Conservation (phyloP, 1,140 invertebrate genomes). For the Lepeophtheirus salmonis region DNA sequence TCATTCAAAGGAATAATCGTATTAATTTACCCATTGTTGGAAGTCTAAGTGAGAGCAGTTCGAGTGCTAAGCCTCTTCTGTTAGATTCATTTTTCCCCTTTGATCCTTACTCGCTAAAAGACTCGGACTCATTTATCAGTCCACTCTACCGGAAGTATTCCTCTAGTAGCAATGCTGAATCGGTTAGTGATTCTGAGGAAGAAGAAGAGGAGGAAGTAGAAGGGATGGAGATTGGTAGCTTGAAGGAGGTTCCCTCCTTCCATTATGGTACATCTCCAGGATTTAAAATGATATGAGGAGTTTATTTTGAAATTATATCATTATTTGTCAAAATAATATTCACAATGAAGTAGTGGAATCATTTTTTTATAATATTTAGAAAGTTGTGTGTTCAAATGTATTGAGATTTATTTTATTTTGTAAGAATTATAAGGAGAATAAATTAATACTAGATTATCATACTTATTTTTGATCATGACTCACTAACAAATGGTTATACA, state of each 20-base stretch:
- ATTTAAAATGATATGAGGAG: slow-evolving; percentile 1
- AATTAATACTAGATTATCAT: too few relatives aligned
- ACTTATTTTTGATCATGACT: too few relatives aligned
- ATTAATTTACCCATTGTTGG: slow-evolving; percentile 17
- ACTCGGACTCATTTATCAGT: slow-evolving; percentile 26
- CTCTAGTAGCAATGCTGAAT: not conserved
- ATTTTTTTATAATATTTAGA: too few relatives aligned
- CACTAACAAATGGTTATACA: too few relatives aligned
- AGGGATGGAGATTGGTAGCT: not conserved
- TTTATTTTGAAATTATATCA: too few relatives aligned
- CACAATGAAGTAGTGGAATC: too few relatives aligned
- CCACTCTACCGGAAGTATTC: slow-evolving; percentile 5
- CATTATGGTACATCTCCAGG: not conserved
- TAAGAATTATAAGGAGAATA: too few relatives aligned
- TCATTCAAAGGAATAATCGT: slow-evolving; percentile 59
- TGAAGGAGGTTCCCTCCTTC: not conserved
- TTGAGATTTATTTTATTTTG: too few relatives aligned
- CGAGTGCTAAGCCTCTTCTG: slow-evolving; percentile 10
- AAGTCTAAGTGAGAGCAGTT: not conserved
- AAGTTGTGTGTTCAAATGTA: too few relatives aligned
- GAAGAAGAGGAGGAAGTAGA: slow-evolving; percentile 5
- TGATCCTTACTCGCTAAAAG: slow-evolving; percentile 50
- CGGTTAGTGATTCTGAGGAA: not conserved
- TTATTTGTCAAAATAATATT: too few relatives aligned
- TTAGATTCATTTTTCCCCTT: slow-evolving; percentile 58